These are phyloP conservation scores for Elymnias hypermnestra DNA, from an alignment of 1,140 invertebrate species.

Conservation along the genomic window DNA sequence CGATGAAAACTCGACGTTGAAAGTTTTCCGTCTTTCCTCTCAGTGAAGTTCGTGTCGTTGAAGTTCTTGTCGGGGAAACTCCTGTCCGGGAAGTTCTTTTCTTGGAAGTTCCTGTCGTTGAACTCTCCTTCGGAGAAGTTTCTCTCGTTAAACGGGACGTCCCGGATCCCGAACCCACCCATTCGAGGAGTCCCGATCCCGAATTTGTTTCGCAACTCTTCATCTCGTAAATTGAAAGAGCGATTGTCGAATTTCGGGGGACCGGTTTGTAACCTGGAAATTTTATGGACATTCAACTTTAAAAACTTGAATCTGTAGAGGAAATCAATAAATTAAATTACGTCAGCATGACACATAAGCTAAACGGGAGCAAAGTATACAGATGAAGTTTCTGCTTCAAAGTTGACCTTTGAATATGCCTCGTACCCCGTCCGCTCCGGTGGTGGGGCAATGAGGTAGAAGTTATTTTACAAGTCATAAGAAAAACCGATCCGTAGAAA, in stretches of 20 bases:
- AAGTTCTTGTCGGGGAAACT: slow-evolving; percentile 48
- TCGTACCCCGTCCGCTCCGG: no score
- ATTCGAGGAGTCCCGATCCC: slow-evolving; percentile 59
- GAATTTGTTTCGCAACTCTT: slow-evolving; percentile 57
- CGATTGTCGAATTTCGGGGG: slow-evolving; percentile 57
- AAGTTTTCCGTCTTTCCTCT: slow-evolving; percentile 64
- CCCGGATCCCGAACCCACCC: slow-evolving; percentile 63
- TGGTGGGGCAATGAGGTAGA: no score
- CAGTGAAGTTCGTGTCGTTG: slow-evolving; percentile 58
- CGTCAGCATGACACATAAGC: no score
- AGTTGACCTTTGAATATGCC: no score
- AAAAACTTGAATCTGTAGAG: no score
- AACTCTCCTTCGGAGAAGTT: slow-evolving; percentile 55
- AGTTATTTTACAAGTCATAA: no score
- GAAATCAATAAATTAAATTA: no score
- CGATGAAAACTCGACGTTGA: slow-evolving; percentile 69
- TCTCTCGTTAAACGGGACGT: slow-evolving; percentile 55
- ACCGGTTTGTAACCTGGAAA: slow-evolving; percentile 47
- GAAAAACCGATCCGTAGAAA: no score
- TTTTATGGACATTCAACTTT: slow-evolving; percentile 4
- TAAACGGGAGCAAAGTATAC: no score
- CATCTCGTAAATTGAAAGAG: slow-evolving; percentile 57
- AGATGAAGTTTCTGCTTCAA: no score
- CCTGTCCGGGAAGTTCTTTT: slow-evolving; percentile 43
- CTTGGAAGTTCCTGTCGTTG: slow-evolving; percentile 49